Percentiles rank a stretch among this genome's conserved stretches.
Conservation (phyloP, 2,888 invertebrate species). For the Drosophila formosana region DNA sequence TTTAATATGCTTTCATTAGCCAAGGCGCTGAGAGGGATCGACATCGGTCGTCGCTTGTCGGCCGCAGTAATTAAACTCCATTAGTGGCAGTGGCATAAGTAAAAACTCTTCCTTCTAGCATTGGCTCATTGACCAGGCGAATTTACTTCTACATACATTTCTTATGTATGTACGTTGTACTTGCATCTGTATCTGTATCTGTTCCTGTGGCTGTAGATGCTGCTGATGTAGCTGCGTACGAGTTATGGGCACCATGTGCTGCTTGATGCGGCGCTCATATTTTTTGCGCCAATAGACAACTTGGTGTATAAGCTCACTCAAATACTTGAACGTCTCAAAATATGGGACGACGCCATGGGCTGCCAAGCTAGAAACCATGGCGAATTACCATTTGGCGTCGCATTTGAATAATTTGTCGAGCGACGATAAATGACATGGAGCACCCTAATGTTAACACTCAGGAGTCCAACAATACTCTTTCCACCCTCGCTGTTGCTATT, state of each 20-base stretch:
- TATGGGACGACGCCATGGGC: constrained; percentile 38
- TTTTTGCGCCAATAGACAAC: constrained; percentile 79
- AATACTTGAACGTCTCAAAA: constrained; percentile 75
- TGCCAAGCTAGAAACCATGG: constrained; percentile 28
- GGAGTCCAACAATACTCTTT: not conserved
- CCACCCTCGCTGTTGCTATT: not conserved
- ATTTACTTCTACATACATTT: constrained; percentile 11
- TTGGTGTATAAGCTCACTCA: constrained; percentile 76
- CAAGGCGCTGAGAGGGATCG: constrained; percentile 45
- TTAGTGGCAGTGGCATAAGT: constrained; percentile 56
- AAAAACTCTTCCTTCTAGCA: constrained; percentile 42
- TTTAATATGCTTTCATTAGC: constrained; percentile 75
- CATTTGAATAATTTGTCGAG: constrained; percentile 77
- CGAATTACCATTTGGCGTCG: constrained; percentile 64
- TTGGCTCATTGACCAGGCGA: constrained; percentile 20
- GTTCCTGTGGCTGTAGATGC: constrained; percentile 10
- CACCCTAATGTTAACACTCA: constrained; percentile 37
- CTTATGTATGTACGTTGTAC: no score
- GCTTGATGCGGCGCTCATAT: constrained; percentile 69
- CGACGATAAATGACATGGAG: constrained; percentile 69
- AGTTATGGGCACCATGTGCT: constrained; percentile 59
- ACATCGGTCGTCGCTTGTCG: constrained; percentile 57
- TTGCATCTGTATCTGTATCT: constrained; percentile 24
- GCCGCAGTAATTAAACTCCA: constrained; percentile 75
- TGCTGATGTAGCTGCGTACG: constrained; percentile 30